phyloP scores from a whole-genome alignment of 2,797 vertebrate species.

The Lepilemur ruficaudatus region DNA sequence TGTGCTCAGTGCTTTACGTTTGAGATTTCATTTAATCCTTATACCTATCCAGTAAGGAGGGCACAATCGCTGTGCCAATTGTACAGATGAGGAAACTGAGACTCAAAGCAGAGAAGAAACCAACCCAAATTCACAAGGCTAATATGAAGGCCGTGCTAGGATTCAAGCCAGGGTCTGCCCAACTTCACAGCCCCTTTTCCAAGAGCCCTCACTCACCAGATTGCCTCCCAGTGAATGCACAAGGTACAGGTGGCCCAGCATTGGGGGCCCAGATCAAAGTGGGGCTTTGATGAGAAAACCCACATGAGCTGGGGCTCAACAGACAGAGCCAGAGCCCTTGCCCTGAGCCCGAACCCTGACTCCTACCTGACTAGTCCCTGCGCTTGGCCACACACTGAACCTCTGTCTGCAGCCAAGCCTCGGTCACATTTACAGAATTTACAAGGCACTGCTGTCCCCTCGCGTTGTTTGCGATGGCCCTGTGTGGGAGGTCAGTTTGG shows the following conservation, averaged over 20 bases:
- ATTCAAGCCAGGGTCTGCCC: background rate
- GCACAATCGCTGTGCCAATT: background rate
- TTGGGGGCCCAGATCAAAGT: background rate
- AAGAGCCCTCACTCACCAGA: background rate
- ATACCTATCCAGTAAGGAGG: background rate
- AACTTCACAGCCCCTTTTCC: background rate
- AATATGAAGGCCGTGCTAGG: background rate
- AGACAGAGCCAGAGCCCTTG: background rate
- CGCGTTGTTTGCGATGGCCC: background rate
- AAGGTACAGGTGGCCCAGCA: background rate
- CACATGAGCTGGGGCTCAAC: background rate
- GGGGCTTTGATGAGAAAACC: background rate
- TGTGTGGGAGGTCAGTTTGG: background rate
- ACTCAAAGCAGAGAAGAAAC: background rate
- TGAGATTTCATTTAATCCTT: background rate
- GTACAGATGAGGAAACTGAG: background rate
- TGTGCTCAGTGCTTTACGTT: background rate
- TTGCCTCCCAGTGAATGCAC: background rate
- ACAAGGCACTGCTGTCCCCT: background rate
- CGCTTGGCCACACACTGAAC: background rate
- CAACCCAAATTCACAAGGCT: background rate
- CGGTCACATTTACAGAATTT: background rate
- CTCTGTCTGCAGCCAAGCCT: background rate
- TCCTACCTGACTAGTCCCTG: background rate
- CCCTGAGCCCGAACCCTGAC: background rate